Conservation (phyloP, 2,888 invertebrate species). For the Ischnura elegans region DNA sequence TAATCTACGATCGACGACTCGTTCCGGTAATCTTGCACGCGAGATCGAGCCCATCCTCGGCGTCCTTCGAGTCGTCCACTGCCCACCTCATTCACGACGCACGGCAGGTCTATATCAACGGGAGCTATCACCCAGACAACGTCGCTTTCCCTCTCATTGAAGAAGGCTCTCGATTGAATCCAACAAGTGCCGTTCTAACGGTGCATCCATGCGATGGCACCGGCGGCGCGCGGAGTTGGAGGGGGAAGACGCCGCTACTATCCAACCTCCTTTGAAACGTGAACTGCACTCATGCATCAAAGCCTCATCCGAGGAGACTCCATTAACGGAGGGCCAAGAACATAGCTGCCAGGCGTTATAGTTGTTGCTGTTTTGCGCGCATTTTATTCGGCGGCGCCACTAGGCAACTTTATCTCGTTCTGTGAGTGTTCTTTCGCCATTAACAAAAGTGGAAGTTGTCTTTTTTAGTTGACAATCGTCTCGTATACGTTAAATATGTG, state of each 20-base stretch:
- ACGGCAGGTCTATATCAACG: no score
- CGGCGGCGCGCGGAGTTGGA: neutral
- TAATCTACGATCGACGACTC: no score
- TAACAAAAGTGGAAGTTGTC: no score
- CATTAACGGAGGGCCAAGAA: no score
- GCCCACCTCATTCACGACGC: neutral
- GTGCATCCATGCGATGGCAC: neutral
- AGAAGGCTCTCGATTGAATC: neutral
- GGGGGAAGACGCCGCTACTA: neutral
- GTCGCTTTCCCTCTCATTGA: neutral
- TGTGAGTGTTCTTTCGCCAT: no score
- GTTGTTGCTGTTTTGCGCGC: no score
- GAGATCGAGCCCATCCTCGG: neutral
- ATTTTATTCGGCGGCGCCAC: no score
- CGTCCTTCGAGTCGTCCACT: slow-evolving; percentile 2
- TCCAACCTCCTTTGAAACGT: neutral
- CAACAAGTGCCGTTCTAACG: neutral
- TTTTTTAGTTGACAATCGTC: no score
- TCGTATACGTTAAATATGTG: no score
- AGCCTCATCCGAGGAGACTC: no score
- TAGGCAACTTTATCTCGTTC: no score
- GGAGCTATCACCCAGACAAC: neutral
- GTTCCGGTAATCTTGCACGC: neutral
- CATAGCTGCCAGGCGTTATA: no score
- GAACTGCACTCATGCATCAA: neutral